phyloP scores from a whole-genome alignment of 2,888 invertebrate genomes.

The Ptychoptera contaminata region DNA sequence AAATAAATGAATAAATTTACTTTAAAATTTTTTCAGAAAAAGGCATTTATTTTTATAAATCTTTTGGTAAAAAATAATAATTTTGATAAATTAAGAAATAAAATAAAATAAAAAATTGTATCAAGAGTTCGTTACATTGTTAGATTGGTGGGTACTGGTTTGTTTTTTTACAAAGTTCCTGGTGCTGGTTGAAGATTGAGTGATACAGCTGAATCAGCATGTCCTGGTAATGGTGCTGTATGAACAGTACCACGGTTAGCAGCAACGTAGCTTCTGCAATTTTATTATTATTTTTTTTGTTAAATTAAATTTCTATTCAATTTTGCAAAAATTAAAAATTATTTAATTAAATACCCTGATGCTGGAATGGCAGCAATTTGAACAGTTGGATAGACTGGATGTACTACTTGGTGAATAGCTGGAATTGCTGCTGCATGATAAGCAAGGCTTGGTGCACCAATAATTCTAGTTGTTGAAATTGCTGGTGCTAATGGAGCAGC shows the following conservation, averaged over 20 bases:
- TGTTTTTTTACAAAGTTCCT: slow-evolving; percentile 19
- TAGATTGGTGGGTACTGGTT: slow-evolving; percentile 2
- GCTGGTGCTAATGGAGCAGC: neutral
- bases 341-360: too few species aligned
- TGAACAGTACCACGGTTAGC: slow-evolving; percentile 29
- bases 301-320: too few species aligned
- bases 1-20: too few species aligned
- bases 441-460: neutral
- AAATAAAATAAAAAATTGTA: neutral
- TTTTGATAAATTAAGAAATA: too few species aligned
- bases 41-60: too few species aligned
- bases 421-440: neutral
- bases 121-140: slow-evolving; percentile 1
- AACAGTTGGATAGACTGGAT: neutral
- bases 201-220: slow-evolving; percentile 26
- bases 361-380: neutral
- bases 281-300: slow-evolving; percentile 16
- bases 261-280: slow-evolving; percentile 19
- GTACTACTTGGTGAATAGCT: neutral
- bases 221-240: slow-evolving; percentile 27
- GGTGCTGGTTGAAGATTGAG: slow-evolving; percentile 28
- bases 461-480: neutral
- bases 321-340: too few species aligned
- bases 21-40: too few species aligned
- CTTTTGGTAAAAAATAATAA: too few species aligned